phyloP scores from a whole-genome alignment of 2,888 invertebrate species.

The Gisinianus flammeolus region DNA sequence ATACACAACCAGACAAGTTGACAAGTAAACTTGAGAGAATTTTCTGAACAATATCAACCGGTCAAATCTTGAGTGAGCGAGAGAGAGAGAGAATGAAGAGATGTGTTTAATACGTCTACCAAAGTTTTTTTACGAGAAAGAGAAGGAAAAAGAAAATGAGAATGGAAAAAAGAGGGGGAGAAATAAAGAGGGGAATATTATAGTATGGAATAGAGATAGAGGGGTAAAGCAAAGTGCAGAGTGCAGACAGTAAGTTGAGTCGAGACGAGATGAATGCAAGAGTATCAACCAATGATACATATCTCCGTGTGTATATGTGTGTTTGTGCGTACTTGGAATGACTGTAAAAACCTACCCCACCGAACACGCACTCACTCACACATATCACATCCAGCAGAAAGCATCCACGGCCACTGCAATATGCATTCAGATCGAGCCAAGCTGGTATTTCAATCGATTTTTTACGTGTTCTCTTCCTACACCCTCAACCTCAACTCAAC shows the following conservation, averaged over 20 bases:
- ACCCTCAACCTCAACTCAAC: conserved; percentile 22
- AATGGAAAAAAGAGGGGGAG: conserved; percentile 4
- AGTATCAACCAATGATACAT: background rate
- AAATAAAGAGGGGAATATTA: background rate
- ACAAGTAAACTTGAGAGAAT: background rate
- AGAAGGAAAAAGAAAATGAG: background rate
- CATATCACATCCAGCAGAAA: background rate
- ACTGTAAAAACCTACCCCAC: background rate
- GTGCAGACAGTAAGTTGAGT: background rate
- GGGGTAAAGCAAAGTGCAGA: background rate
- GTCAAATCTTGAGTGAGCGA: conserved; percentile 1
- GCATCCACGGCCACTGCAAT: conserved; percentile 9
- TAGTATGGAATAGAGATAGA: background rate
- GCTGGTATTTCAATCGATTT: conserved; percentile 34
- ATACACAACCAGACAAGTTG: no score
- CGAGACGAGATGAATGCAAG: background rate
- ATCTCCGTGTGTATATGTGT: no score
- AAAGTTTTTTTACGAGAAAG: background rate
- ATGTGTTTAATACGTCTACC: background rate
- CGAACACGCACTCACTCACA: background rate
- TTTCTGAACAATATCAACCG: conserved; percentile 4
- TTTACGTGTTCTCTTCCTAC: conserved; percentile 19
- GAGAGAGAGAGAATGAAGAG: background rate
- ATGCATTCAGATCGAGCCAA: background rate
- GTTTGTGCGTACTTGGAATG: background rate